These are phyloP conservation scores for Scomber colias DNA, from an alignment of 2,113 vertebrate genomes.

Conservation along the genomic window DNA sequence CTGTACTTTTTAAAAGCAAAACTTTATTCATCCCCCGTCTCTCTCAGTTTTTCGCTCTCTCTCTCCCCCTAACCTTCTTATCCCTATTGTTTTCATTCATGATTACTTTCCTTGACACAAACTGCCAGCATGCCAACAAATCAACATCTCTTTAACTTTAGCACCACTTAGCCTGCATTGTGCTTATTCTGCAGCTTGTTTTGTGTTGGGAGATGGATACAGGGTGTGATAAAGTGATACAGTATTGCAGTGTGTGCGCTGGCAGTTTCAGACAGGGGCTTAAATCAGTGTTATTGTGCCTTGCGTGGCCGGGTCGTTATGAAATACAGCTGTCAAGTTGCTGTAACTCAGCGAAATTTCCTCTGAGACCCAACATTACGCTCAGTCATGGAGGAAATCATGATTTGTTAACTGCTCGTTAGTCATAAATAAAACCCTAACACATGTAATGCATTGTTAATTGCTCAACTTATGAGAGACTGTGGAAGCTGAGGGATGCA, in stretches of 20 bases:
- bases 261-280: constrained; percentile 69
- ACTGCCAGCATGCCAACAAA: constrained; percentile 75
- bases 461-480: constrained; percentile 65
- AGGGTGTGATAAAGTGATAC: constrained; percentile 74
- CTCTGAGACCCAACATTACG: constrained; percentile 66
- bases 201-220: constrained; percentile 76
- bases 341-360: constrained; percentile 75
- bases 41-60: constrained; percentile 16
- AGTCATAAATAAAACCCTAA: constrained; percentile 76
- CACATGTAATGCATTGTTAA: constrained; percentile 78
- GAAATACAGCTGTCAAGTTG: constrained; percentile 77
- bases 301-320: constrained; percentile 65
- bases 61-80: constrained; percentile 43
- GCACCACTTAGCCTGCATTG: constrained; percentile 78
- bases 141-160: constrained; percentile 83
- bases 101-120: constrained; percentile 76
- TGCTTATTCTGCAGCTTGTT: constrained; percentile 82
- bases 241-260: constrained; percentile 48
- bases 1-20: constrained; percentile 20
- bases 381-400: constrained; percentile 71
- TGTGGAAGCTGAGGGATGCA: constrained; percentile 38
- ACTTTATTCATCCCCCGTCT: constrained; percentile 26
- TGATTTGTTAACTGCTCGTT: constrained; percentile 78
- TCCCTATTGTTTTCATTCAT: constrained; percentile 73
- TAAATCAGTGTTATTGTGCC: constrained; percentile 79